A percentile compares a stretch with the other conserved stretches of the same genome.
Evolutionary conservation across 1,140 invertebrate genomes (phyloP).

Genomic region (Megalopta genalis): DNA sequence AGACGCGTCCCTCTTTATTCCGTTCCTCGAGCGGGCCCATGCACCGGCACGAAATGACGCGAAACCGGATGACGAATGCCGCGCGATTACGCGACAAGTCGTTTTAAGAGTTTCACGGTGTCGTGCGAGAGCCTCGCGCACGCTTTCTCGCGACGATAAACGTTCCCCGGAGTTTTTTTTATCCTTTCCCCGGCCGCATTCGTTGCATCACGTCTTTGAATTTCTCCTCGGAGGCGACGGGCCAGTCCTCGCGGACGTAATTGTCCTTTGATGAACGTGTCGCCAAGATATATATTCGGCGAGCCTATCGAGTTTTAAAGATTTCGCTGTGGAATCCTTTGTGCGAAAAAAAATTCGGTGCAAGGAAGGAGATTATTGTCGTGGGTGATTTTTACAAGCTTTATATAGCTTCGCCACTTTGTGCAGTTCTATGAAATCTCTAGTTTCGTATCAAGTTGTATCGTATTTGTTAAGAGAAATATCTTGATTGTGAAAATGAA

Average conservation of each 20-base stretch:
- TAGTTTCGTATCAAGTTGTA: too few species aligned
- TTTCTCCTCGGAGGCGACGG: background rate
- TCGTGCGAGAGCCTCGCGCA: constrained; percentile 21
- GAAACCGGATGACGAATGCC: constrained; percentile 59
- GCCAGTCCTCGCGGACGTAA: background rate
- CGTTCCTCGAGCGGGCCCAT: constrained; percentile 2
- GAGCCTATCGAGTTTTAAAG: too few species aligned
- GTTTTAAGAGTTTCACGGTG: constrained; percentile 47
- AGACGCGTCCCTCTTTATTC: constrained; percentile 6
- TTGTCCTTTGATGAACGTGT: background rate
- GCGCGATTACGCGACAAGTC: constrained; percentile 63
- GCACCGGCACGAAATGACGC: constrained; percentile 43
- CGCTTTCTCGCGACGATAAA: constrained; percentile 45
- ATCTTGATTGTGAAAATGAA: too few species aligned
- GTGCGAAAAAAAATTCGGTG: too few species aligned
- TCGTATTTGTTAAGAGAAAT: too few species aligned
- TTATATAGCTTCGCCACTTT: too few species aligned
- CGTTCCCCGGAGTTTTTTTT: constrained; percentile 26
- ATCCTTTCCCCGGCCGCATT: constrained; percentile 16
- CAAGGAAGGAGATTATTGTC: too few species aligned
- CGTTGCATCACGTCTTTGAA: constrained; percentile 20
- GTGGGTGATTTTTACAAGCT: too few species aligned
- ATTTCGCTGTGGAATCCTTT: too few species aligned
- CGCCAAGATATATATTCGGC: background rate
- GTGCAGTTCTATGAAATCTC: too few species aligned